Percentiles rank a stretch among this genome's conserved stretches.
phyloP scores from a whole-genome alignment of 2,113 vertebrate genomes.

The Plecotus auritus region DNA sequence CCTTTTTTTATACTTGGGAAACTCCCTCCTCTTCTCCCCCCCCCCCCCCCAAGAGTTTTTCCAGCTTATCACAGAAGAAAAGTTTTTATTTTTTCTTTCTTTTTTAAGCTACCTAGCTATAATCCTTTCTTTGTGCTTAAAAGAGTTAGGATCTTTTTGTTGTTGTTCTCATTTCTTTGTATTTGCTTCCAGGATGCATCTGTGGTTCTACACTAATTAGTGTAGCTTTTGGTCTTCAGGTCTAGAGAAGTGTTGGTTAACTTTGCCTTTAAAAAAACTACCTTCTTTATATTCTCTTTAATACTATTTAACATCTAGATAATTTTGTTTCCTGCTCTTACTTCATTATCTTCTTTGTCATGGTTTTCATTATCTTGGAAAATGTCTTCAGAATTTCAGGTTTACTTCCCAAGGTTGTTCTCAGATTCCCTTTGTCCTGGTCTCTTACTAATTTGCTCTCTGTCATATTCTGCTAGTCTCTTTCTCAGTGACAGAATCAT shows the following conservation, averaged over 20 bases:
- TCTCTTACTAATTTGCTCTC: neutral
- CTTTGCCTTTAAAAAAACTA: neutral
- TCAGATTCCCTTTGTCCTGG: neutral
- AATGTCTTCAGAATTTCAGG: neutral
- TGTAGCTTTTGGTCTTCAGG: neutral
- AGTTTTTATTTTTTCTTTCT: neutral
- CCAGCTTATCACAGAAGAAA: neutral
- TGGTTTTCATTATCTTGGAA: neutral
- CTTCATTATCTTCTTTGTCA: neutral
- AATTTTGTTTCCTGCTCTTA: neutral
- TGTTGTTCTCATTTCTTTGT: neutral
- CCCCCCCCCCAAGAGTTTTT: neutral
- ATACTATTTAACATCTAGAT: neutral
- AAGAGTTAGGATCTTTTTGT: neutral
- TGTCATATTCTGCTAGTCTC: neutral
- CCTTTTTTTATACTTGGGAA: neutral
- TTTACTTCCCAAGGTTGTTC: neutral
- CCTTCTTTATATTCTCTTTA: neutral
- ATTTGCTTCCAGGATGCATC: neutral
- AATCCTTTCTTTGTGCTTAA: neutral
- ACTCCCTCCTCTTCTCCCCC: accelerated
- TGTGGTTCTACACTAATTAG: neutral
- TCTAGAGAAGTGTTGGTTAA: neutral
- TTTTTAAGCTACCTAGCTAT: neutral
- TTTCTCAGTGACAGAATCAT: neutral